Percentiles rank a stretch among this genome's conserved stretches.
These are phyloP conservation scores for Hipposideros armiger DNA, from an alignment of 2,113 vertebrate genomes.

Conservation along the genomic window DNA sequence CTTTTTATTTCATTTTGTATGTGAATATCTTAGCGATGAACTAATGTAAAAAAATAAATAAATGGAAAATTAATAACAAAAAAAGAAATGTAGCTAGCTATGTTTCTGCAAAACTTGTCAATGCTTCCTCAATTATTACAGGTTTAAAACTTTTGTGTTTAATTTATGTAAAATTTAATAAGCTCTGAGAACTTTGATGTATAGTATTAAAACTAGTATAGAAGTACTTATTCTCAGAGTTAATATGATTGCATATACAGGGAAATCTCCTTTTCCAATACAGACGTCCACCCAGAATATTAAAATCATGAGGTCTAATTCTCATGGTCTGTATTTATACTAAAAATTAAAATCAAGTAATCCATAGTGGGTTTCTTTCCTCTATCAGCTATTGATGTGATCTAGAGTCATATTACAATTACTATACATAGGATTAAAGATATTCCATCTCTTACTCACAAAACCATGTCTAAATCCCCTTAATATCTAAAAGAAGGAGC, in stretches of 20 bases:
- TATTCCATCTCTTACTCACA: not conserved
- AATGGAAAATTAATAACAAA: not conserved
- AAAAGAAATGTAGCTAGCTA: not conserved
- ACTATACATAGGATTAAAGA: not conserved
- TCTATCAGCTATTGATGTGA: not conserved
- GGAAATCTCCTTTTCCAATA: not conserved
- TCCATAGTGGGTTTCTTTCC: not conserved
- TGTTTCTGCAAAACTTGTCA: not conserved
- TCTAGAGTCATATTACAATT: not conserved
- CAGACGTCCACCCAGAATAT: not conserved
- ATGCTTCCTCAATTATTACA: not conserved
- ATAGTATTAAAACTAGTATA: not conserved
- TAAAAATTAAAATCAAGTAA: not conserved
- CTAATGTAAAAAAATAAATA: not conserved
- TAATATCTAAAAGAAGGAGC: not conserved
- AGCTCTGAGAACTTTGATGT: not conserved
- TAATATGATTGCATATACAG: not conserved
- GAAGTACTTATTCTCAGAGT: not conserved
- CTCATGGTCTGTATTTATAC: not conserved
- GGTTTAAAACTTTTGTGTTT: not conserved
- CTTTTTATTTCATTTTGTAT: constrained; percentile 10
- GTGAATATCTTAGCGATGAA: not conserved
- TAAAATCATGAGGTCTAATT: not conserved
- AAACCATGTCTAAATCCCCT: not conserved
- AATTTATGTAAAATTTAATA: not conserved